Conservation (phyloP, 2,113 vertebrate genomes). For the Mirza zaza region DNA sequence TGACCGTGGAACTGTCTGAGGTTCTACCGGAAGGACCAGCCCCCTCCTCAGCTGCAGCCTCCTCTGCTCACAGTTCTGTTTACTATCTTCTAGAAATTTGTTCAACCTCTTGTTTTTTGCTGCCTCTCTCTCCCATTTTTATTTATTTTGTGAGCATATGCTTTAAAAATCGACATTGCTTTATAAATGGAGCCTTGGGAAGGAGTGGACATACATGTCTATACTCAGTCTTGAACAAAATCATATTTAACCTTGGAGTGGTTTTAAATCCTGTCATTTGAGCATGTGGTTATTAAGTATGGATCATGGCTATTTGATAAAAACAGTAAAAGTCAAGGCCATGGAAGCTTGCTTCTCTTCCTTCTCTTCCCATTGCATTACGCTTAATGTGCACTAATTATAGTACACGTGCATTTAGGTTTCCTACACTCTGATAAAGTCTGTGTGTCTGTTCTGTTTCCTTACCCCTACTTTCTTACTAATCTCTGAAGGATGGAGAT, state of each 20-base stretch:
- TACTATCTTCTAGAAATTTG: neutral
- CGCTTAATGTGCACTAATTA: neutral
- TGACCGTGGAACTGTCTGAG: neutral
- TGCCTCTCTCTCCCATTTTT: neutral
- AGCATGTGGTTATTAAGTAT: neutral
- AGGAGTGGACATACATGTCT: neutral
- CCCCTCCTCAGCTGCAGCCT: neutral
- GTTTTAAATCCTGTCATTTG: neutral
- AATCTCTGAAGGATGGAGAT: neutral
- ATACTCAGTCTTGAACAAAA: neutral
- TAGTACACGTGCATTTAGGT: no score
- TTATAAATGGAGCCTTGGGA: neutral
- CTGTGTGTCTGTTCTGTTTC: neutral
- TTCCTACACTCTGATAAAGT: neutral
- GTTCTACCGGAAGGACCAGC: neutral
- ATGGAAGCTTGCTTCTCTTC: neutral
- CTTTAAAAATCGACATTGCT: neutral
- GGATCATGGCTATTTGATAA: neutral
- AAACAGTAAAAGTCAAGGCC: neutral
- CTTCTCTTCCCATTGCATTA: neutral
- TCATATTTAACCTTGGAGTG: neutral
- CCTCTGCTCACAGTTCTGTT: neutral
- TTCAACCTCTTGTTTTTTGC: neutral
- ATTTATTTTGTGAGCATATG: neutral
- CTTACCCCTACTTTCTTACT: neutral